Evolutionary conservation across 2,888 invertebrate species (phyloP), one percentile per base, ranked within the genome.

Genomic region (Antitype chi): DNA sequence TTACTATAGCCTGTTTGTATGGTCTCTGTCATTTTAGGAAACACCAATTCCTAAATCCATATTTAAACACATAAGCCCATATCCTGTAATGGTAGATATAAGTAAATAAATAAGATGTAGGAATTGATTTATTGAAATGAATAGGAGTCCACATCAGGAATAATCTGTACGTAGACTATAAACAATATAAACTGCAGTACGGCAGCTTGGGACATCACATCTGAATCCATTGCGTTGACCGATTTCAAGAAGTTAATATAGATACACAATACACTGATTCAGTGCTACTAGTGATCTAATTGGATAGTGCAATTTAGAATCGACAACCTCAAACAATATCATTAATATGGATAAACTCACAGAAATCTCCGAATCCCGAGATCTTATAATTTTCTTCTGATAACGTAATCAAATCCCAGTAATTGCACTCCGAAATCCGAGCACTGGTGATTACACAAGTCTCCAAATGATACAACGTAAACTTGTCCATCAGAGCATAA

Each of bases 401-500:
- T 59, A 59, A 59, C 17, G 8, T 28, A 59, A 59, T 2, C 25
- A 28, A 59, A 28, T 59, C 0, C 8, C 17, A 57, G 15, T 57
- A 57, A 15, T 47, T 47, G 43, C 43, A 47, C 43, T 11, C 43
- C 13, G 2, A 47, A 47, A 47, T 47, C 43, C 11, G 25, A 25
- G 25, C 25, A 25, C 25, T 7, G 43, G n/a, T 64, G 25, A 52
- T 67, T 11, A 25, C 3, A n/a, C 52, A 55, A 55, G n/a, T 57
- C 9, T 15, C 20, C 7, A 6, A 57, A n/a, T 28, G 25, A 72
- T 47, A 17, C 32, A 25, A 38, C 9, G 17, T n/a, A 28, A 32
- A 20, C 1, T 57, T 49, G 23, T 71, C 62, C 60, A 66, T 25
- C 94, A 98, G 97, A 97, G 97, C 82, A 95, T 98, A 92, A 96